Base-by-base conservation (phyloP, 2,797 vertebrate genomes). In the Lagorchestes hirsutus region DNA sequence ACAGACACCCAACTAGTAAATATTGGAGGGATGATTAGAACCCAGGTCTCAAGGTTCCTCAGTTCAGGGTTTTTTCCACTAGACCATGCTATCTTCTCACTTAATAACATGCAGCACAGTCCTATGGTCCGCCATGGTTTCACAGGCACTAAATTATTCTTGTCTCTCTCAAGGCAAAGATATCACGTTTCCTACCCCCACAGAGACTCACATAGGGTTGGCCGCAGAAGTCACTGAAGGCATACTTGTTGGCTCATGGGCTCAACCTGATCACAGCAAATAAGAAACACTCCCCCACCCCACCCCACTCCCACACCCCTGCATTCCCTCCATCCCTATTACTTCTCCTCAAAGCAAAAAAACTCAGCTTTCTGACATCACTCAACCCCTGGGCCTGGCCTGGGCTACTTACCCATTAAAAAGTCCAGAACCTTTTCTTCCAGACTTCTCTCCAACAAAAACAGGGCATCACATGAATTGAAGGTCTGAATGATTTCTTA, bases 401-500 rank as follows among this genome's bases (percentile, higher is more conserved):
- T 87, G 57, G 98, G 95, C 95, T 97, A 97, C 97, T 98, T 98
- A 98, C 96, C 97, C 96, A 90, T 92, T 96, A 87, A 98, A 98
- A 98, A 97, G 95, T 91, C 90, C 96, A 95, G 98, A 94, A 98
- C 97, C 97, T 95, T 98, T 98, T 97, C 87, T 96, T 97, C 95
- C 98, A 98, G 98, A 98, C 98, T 96, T 97, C 97, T 98, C 97
- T 98, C 98, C 94, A 94, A 98, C 95, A 93, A 98, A 98, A 98
- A 98, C 97, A 96, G 87, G 98, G 96, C 12, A 0, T 98, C 98
- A 98, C 98, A 98, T 97, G 96, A 98, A 87, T 96, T 97, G 96
- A 97, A 98, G 98, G 97, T 97, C 98, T 96, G 95, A 98, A 97
- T 96, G 95, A 95, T 97, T 98, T 94, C 97, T 96, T 94, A 94